Conservation (phyloP, 2,888 invertebrate genomes). For the Thecophora atra region DNA sequence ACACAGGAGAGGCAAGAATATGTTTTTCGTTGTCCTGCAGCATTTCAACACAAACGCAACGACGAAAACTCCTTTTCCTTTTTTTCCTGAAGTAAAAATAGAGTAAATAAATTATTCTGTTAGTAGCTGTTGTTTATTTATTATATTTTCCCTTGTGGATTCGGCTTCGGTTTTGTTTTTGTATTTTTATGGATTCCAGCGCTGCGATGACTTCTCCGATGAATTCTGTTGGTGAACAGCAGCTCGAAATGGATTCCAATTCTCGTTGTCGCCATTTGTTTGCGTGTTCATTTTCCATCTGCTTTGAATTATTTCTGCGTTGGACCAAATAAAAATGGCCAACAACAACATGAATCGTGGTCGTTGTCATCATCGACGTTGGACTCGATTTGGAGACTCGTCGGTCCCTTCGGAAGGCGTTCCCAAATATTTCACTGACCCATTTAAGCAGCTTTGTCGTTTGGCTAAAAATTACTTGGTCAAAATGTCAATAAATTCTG, state of each 20-base stretch:
- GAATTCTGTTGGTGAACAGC: too few relatives aligned
- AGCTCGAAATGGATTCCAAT: too few relatives aligned
- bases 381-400: background rate
- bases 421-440: background rate
- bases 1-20: background rate
- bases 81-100: background rate
- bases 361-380: background rate
- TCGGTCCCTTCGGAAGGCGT: background rate
- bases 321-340: background rate
- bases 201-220: too few relatives aligned
- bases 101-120: slow-evolving; percentile 31
- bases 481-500: too few relatives aligned
- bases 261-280: background rate
- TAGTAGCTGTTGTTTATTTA: slow-evolving; percentile 31
- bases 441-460: background rate
- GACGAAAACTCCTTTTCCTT: background rate
- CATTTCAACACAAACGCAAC: background rate
- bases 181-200: too few relatives aligned
- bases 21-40: background rate
- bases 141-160: background rate
- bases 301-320: background rate
- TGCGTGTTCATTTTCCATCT: background rate
- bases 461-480: background rate
- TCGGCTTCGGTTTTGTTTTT: too few relatives aligned
- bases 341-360: background rate